Evolutionary conservation across 2,888 invertebrate genomes (phyloP), one percentile per base, ranked within the genome.

Genomic region (Drosophila yooni): DNA sequence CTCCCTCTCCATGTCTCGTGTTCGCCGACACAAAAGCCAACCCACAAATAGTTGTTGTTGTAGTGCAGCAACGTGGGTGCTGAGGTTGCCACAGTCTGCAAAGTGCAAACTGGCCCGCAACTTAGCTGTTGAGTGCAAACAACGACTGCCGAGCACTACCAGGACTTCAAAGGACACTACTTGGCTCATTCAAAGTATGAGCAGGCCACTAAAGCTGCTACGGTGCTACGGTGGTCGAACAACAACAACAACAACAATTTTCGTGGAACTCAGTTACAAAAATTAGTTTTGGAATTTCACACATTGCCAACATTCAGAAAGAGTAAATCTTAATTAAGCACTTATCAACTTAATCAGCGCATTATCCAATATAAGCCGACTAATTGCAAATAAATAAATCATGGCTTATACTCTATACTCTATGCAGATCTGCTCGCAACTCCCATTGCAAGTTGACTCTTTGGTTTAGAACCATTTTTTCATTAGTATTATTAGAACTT

Each of bases 81-180:
- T 15, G 25, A 25, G 25, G 46, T 46, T 46, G 46, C 46, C 46
- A 15, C 25, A 46, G 46, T 25, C 46, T 15, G n/a, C 59, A 36
- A 54, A 54, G 33, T 66, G 66, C 46, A 46, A 71, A 56, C 74
- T 53, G 40, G 50, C 15, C 51, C 38, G 13, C 38, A 62, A 52
- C 51, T 38, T 27, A 54, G 38, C 70, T 40, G 36, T 40, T 46
- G 53, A 52, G 53, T 66, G 65, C 56, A 46, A 60, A 61, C 54
- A 66, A 29, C 33, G 52, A 53, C 31, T 46, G 15, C 25, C 25
- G 25, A 21, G 52, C 34, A 25, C 52, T 3, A 7, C 21, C 36
- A 36, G 53, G 34, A 27, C 36, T 18, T 3, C 54, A 36, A 25
- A 54, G 36, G 18, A 54, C 27, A 25, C 46, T 2, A 25, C 63